Evolutionary conservation across 2,888 invertebrate genomes (phyloP), one percentile per base, ranked within the genome.

Genomic region (Eilema sororculum): DNA sequence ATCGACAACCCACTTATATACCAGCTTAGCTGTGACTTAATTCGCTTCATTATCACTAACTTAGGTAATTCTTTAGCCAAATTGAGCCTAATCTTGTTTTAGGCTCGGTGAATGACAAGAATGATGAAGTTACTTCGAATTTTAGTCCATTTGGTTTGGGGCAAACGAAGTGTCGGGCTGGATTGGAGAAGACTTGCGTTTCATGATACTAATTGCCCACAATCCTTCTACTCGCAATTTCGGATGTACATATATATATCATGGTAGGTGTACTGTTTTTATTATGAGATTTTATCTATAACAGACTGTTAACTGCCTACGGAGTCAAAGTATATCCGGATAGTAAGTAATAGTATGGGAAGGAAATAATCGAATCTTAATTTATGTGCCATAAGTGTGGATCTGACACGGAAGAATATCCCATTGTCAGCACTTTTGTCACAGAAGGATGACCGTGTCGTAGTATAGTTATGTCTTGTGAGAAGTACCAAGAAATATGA

Each of bases 1-100:
- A 20, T 20, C 20, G 46, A 46, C 46, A 5, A 52, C n/a, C n/a
- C 20, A n/a, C n/a, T n/a, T 52, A 52, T 9, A 6, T 52, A 52
- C n/a, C 52, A 52, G 52, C 52, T 52, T 5, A 46, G 20, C 13
- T 41, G 5, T 20, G 13, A 20, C 46, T 52, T 52, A 9, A 52
- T n/a, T 52, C n/a, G 52, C 52, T 52, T 52, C n/a, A n/a, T 52
- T 52, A 9, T n/a, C 52, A 52, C n/a, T 52, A 52, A n/a, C 52
- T 52, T 20, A 41, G 41, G 3, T 16, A 52, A 52, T 52, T 52
- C 52, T n/a, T 52, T n/a, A 52, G n/a, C n/a, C n/a, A 52, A 52
- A 20, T 52, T 52, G n/a, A 52, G 41, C 52, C n/a, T n/a, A 52
- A 52, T 52, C n/a, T n/a, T 52, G 52, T 52, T 13, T 41, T 41